phyloP scores from a whole-genome alignment of 37 sponge, comb jelly and placozoan genomes.

The Halichondria panicea region DNA sequence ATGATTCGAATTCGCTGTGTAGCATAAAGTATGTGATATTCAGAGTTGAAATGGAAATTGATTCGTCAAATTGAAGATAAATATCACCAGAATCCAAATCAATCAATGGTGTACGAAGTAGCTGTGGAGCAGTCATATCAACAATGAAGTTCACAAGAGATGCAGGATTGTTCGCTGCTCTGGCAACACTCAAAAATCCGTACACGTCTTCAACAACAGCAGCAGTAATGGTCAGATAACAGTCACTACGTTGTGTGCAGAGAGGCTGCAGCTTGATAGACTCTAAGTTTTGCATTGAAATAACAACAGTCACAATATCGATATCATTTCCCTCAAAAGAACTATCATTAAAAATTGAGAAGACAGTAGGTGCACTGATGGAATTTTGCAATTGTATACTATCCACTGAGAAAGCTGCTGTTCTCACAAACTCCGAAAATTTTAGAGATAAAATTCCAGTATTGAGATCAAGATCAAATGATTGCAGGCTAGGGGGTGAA shows the following conservation, averaged over 20 bases:
- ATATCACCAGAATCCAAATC: slow-evolving; percentile 57
- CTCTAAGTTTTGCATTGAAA: slow-evolving; percentile 51
- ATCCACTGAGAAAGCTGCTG: slow-evolving; percentile 21
- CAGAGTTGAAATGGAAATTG: slow-evolving; percentile 54
- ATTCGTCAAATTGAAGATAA: slow-evolving; percentile 72
- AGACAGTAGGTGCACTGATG: background rate
- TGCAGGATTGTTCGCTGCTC: slow-evolving; percentile 40
- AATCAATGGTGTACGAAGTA: slow-evolving; percentile 27
- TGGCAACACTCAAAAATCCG: slow-evolving; percentile 23
- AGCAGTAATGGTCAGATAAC: slow-evolving; percentile 67
- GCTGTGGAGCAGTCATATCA: slow-evolving; percentile 54
- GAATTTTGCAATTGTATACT: slow-evolving; percentile 33
- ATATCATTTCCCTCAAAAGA: slow-evolving; percentile 20
- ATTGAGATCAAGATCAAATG: slow-evolving; percentile 80
- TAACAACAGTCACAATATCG: slow-evolving; percentile 39
- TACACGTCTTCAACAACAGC: slow-evolving; percentile 63
- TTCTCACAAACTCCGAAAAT: slow-evolving; percentile 76
- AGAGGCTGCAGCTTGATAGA: slow-evolving; percentile 56
- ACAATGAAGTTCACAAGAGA: slow-evolving; percentile 35
- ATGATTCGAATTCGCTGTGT: slow-evolving; percentile 22
- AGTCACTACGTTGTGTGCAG: slow-evolving; percentile 34
- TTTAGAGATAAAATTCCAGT: slow-evolving; percentile 56
- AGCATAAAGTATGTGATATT: slow-evolving; percentile 61
- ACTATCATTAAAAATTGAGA: slow-evolving; percentile 41
- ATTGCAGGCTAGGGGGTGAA: slow-evolving; percentile 58